Percentiles rank a stretch among this genome's conserved stretches.
phyloP scores from a whole-genome alignment of 2,797 vertebrate genomes.

The Oreochromis mossambicus region DNA sequence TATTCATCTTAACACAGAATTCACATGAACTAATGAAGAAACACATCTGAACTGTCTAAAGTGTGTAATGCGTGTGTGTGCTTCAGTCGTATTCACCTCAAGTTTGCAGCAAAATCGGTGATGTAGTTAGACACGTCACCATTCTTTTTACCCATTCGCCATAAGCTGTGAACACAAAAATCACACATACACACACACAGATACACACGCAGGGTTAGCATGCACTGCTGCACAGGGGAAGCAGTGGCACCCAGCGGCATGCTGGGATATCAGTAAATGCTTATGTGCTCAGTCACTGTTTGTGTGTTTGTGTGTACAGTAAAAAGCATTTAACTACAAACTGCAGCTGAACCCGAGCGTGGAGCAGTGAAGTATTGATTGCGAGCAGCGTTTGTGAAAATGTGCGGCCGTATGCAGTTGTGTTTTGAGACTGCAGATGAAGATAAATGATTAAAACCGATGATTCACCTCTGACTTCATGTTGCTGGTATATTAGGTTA shows the following conservation, averaged over 20 bases:
- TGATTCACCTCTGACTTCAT: not conserved
- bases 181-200: slow-evolving; percentile 48
- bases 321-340: slow-evolving; percentile 45
- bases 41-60: not conserved
- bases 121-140: slow-evolving; percentile 82
- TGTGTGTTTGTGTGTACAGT: not conserved
- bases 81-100: slow-evolving; percentile 74
- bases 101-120: slow-evolving; percentile 81
- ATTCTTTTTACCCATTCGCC: slow-evolving; percentile 82
- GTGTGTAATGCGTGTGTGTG: not conserved
- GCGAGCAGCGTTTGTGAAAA: slow-evolving; percentile 4
- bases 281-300: not conserved
- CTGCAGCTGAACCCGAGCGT: slow-evolving; percentile 53
- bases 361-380: not conserved
- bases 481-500: not conserved
- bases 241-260: slow-evolving; percentile 19
- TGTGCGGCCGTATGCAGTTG: not conserved
- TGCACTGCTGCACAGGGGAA: slow-evolving; percentile 32
- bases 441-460: not conserved
- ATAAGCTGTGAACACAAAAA: slow-evolving; percentile 77
- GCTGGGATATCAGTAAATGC: slow-evolving; percentile 3
- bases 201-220: slow-evolving; percentile 59
- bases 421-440: not conserved
- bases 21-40: not conserved
- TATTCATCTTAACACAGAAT: not conserved